Evolutionary conservation across 2,797 vertebrate genomes (phyloP).

Genomic region (Clamator glandarius): DNA sequence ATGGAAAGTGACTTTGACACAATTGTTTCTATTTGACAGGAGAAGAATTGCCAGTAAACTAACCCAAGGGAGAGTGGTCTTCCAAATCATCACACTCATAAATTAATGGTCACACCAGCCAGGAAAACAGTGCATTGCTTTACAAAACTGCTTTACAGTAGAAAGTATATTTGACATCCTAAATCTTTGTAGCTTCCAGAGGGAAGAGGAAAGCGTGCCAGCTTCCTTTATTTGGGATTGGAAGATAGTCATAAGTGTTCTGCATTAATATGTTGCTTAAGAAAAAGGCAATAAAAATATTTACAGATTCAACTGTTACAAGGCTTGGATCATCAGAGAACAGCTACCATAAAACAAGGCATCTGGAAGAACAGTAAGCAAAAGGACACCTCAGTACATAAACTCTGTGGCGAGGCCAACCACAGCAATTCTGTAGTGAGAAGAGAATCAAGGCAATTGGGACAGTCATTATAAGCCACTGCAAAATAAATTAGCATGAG

Average conservation of each 20-base stretch:
- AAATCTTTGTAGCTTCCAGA: not conserved
- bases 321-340: not conserved
- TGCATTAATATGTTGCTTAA: not conserved
- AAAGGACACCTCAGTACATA: not conserved
- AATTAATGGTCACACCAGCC: not conserved
- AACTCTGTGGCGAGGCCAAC: not conserved
- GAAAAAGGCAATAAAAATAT: constrained; percentile 15
- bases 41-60: not conserved
- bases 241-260: not conserved
- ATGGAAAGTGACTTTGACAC: not conserved
- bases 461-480: not conserved
- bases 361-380: not conserved
- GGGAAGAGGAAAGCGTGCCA: not conserved
- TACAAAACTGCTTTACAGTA: not conserved
- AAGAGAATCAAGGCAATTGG: not conserved
- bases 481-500: not conserved
- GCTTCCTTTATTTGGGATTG: not conserved
- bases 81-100: not conserved
- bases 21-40: not conserved
- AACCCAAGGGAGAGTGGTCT: not conserved
- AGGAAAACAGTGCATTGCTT: not conserved
- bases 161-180: not conserved
- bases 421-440: not conserved
- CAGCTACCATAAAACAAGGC: constrained; percentile 1
- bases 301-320: not conserved